Evolutionary conservation across 2,113 vertebrate species (phyloP), one percentile per base, ranked within the genome.

Genomic region (Cyprinodon tularosa): DNA sequence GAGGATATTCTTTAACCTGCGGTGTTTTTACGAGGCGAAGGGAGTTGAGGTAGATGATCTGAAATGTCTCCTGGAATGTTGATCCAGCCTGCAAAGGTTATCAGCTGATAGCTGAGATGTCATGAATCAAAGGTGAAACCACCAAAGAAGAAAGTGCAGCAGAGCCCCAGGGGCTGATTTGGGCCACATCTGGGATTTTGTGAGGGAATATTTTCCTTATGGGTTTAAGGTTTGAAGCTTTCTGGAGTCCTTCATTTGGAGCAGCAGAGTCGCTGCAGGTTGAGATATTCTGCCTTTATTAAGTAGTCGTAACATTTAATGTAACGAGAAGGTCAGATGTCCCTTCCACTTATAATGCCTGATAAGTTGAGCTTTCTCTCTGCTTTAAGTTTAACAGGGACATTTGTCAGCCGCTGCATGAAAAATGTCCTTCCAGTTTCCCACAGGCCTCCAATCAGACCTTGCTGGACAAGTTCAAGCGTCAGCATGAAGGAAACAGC

Each of bases 401-500:
- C 17, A 20, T 57, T 57, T n/a, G 3, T 20, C 50, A 2, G 9
- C 17, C 14, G 7, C 50, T 20, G 50, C 50, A 14, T 57, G n/a
- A 57, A 57, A 57, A 57, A 15, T 57, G 17, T 20, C 50, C n/a
- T 17, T 74, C 5, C 86, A 99, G 98, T 86, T 99, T 99, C 84
- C 98, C 98, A 72, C 98, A 99, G 90, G 98, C 98, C 90, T 97
- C 97, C 90, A 99, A 99, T 93, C 97, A 99, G 93, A 99, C 98
- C 0, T 84, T 99, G 78, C 87, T 99, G 93, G 97, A 99, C 87
- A 99, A 99, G 79, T 99, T 99, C 92, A 99, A 98, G 83, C 93
- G 95, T 84, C 98, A 99, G 47, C 96, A 99, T 4, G 98, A 99
- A 74, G 96, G 96, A 4, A 99, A 94, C 94, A 93, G 95, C 86